phyloP scores from a whole-genome alignment of 2,797 vertebrate species.

The Falco naumanni region DNA sequence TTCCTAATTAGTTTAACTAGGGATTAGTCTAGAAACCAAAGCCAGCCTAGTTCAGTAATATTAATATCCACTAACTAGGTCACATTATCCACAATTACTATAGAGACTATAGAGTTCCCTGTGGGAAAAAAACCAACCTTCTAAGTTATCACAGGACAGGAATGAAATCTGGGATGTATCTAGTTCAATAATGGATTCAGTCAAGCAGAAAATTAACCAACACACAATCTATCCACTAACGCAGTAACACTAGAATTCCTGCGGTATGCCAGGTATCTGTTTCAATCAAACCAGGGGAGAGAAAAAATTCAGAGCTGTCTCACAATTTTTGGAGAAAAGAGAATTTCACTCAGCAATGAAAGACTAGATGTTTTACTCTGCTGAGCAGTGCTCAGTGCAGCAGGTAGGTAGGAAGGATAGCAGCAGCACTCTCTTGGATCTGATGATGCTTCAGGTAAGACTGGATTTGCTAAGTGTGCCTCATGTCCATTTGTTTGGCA shows the following conservation, averaged over 20 bases:
- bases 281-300: not conserved
- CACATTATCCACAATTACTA: not conserved
- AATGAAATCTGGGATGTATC: conserved; percentile 18
- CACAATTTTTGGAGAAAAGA: not conserved
- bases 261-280: not conserved
- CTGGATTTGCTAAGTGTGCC: not conserved
- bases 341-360: not conserved
- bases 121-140: not conserved
- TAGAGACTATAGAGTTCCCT: not conserved
- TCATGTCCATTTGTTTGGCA: not conserved
- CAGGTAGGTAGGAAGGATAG: not conserved
- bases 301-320: not conserved
- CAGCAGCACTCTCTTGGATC: not conserved
- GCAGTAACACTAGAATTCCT: not conserved
- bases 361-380: not conserved
- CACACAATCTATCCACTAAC: not conserved
- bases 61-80: conserved; percentile 7
- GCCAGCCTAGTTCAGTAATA: not conserved
- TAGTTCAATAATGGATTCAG: not conserved
- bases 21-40: not conserved
- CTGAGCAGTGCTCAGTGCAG: not conserved
- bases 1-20: not conserved
- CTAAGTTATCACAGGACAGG: not conserved
- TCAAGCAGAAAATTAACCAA: conserved; percentile 44
- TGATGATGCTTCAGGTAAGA: not conserved